These are phyloP conservation scores for Antheraea mylitta DNA, from an alignment of 1,140 invertebrate species.

Conservation along the genomic window DNA sequence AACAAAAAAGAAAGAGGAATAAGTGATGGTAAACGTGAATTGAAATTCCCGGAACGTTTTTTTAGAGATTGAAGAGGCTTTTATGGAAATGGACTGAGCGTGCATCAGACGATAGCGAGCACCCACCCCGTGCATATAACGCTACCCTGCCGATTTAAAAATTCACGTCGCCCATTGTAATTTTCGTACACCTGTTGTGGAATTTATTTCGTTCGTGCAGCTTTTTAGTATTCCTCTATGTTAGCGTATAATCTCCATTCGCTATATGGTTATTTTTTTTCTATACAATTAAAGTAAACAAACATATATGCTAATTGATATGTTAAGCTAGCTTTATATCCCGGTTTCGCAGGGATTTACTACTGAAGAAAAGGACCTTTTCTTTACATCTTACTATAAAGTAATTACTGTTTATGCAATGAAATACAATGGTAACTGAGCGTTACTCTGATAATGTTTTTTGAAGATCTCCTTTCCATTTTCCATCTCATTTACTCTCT, in stretches of 20 bases:
- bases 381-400: too few relatives aligned
- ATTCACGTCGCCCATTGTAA: conserved; percentile 60
- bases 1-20: conserved; percentile 4
- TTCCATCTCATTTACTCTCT: too few relatives aligned
- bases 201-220: conserved; percentile 43
- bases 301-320: too few relatives aligned
- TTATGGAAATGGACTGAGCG: conserved; percentile 74
- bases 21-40: conserved; percentile 50
- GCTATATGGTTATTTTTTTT: neutral
- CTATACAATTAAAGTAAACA: neutral
- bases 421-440: too few relatives aligned
- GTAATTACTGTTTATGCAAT: too few relatives aligned
- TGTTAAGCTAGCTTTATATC: too few relatives aligned
- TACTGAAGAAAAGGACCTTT: too few relatives aligned
- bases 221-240: conserved; percentile 20
- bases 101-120: conserved; percentile 62
- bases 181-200: conserved; percentile 66
- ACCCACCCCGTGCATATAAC: conserved; percentile 37
- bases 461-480: too few relatives aligned
- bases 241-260: conserved; percentile 23
- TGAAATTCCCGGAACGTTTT: conserved; percentile 74
- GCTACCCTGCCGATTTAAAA: conserved; percentile 69
- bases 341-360: too few relatives aligned
- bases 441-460: too few relatives aligned
- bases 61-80: conserved; percentile 75